Conservation (phyloP, 1,140 invertebrate species). For the Frieseomelitta varia region DNA sequence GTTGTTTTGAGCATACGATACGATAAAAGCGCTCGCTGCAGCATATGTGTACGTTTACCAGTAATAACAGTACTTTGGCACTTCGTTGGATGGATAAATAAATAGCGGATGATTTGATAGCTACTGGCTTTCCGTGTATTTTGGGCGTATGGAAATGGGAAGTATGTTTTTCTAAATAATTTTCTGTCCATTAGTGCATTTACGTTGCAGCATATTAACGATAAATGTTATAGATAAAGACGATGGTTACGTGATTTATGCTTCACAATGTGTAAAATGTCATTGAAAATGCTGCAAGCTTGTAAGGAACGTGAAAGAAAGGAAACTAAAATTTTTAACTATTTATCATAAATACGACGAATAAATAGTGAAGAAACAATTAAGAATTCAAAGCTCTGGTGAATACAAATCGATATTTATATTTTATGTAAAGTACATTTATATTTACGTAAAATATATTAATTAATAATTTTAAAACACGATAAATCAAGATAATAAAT, state of each 20-base stretch:
- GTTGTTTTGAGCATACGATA: not conserved
- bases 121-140: not conserved
- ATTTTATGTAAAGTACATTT: too few species aligned
- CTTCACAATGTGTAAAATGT: too few species aligned
- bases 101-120: not conserved
- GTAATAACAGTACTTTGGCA: not conserved
- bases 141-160: not conserved
- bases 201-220: not conserved
- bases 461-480: too few species aligned
- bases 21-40: not conserved
- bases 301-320: too few species aligned
- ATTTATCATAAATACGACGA: too few species aligned
- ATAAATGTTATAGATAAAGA: not conserved
- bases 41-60: not conserved
- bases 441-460: too few species aligned
- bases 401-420: too few species aligned
- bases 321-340: too few species aligned
- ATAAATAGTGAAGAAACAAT: too few species aligned
- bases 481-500: too few species aligned
- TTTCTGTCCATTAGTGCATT: not conserved
- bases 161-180: not conserved
- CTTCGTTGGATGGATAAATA: not conserved
- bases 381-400: too few species aligned
- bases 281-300: too few species aligned
- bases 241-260: not conserved